phyloP scores from a whole-genome alignment of 2,888 invertebrate species.

The Seladonia tumulorum region DNA sequence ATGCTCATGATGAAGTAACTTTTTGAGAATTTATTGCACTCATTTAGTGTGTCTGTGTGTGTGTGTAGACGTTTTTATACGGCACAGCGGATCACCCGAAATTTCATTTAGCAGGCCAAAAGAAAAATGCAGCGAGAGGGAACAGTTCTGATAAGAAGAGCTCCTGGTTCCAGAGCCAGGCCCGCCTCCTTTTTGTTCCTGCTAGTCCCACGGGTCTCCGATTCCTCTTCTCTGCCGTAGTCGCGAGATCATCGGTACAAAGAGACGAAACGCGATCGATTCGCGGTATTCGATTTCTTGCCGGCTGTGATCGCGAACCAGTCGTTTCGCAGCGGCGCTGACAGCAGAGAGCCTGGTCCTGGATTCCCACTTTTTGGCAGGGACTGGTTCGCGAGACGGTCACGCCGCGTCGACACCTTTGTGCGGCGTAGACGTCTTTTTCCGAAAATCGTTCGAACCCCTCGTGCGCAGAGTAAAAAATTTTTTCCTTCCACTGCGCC shows the following conservation, averaged over 20 bases:
- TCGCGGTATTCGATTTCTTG: slow-evolving; percentile 80
- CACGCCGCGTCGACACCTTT: slow-evolving; percentile 8
- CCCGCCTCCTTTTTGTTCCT: slow-evolving; percentile 60
- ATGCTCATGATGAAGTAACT: neutral
- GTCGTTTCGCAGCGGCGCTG: slow-evolving; percentile 46
- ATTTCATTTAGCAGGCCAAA: neutral
- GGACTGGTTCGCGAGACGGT: neutral
- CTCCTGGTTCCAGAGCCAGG: slow-evolving; percentile 48
- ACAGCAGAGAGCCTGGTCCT: neutral
- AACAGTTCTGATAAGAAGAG: slow-evolving; percentile 61
- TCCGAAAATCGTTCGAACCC: neutral
- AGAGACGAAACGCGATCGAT: slow-evolving; percentile 78
- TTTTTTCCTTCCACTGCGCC: neutral
- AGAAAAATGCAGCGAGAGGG: neutral
- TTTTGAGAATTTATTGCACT: neutral
- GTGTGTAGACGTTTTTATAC: neutral
- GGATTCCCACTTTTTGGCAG: slow-evolving; percentile 9
- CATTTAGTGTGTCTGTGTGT: neutral
- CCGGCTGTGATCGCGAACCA: slow-evolving; percentile 48
- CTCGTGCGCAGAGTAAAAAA: neutral
- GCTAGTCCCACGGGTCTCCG: slow-evolving; percentile 63
- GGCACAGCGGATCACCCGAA: neutral
- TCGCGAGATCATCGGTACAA: slow-evolving; percentile 59
- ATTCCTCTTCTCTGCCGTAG: slow-evolving; percentile 60
- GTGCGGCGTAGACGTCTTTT: neutral